Conservation (phyloP, 2,888 invertebrate species). For the Platycheirus albimanus region DNA sequence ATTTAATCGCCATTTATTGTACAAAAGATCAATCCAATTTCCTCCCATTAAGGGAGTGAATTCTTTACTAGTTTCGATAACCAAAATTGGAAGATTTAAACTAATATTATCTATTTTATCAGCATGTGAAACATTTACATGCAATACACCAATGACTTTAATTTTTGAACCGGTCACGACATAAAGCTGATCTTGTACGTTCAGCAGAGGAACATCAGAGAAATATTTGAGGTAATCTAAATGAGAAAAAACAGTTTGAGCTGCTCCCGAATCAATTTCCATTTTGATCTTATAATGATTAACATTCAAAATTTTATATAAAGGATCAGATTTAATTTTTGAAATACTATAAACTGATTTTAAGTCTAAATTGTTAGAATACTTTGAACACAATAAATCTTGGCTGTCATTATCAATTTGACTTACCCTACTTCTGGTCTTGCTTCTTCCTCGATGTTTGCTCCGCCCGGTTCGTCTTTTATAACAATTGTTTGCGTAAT, state of each 20-base stretch:
- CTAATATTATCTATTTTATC: too few relatives aligned
- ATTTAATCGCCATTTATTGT: background rate
- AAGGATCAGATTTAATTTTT: slow-evolving; percentile 13
- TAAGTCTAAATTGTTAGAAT: slow-evolving; percentile 19
- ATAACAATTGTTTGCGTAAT: background rate
- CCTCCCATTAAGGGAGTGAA: background rate
- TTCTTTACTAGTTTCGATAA: background rate
- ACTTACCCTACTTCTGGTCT: slow-evolving; percentile 3
- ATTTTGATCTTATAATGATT: slow-evolving; percentile 13
- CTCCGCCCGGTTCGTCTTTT: background rate
- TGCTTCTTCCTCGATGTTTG: slow-evolving; percentile 5
- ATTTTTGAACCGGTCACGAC: background rate
- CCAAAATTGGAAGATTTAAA: too few relatives aligned
- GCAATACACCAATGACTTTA: slow-evolving; percentile 10
- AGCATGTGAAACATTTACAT: slow-evolving; percentile 14
- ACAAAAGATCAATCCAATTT: background rate
- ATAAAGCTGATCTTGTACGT: background rate
- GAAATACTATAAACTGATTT: slow-evolving; percentile 17
- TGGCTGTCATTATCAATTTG: background rate
- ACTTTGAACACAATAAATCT: background rate
- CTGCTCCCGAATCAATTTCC: slow-evolving; percentile 21
- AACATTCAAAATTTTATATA: slow-evolving; percentile 19
- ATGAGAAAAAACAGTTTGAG: slow-evolving; percentile 16
- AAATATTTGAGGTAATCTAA: background rate
- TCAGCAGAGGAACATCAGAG: background rate